These are phyloP conservation scores for Phataginus tetradactyla DNA, from an alignment of 2,797 vertebrate species.

Conservation along the genomic window DNA sequence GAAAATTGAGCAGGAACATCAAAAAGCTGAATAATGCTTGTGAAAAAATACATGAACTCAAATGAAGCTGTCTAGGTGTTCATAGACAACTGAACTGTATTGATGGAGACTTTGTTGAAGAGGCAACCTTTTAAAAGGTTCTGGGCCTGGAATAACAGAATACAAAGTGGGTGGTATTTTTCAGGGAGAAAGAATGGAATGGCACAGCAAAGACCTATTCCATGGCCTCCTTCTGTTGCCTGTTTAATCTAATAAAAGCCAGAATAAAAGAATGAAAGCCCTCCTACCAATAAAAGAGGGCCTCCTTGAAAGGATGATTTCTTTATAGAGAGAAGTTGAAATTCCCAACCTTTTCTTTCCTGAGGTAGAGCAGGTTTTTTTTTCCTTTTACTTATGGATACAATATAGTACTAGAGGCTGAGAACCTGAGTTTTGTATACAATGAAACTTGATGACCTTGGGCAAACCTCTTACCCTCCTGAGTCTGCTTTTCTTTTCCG, in stretches of 20 bases:
- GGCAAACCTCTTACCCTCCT: neutral
- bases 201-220: neutral
- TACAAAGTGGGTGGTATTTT: neutral
- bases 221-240: neutral
- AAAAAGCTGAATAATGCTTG: neutral
- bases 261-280: too few species aligned
- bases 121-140: neutral
- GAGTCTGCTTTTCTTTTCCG: slow-evolving; percentile 31
- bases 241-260: neutral
- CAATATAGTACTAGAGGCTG: neutral
- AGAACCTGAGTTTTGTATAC: slow-evolving; percentile 15
- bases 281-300: neutral
- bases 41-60: neutral
- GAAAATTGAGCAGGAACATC: neutral
- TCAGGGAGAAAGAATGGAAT: neutral
- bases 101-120: neutral
- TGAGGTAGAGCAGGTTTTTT: neutral
- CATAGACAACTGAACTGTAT: neutral
- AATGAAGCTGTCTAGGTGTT: slow-evolving; percentile 13
- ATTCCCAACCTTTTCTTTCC: neutral
- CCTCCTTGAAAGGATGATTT: neutral
- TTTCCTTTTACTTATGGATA: neutral
- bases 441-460: neutral
- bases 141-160: neutral
- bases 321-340: neutral